Conservation (phyloP, 2,797 vertebrate species). For the Clarias platycephalus region DNA sequence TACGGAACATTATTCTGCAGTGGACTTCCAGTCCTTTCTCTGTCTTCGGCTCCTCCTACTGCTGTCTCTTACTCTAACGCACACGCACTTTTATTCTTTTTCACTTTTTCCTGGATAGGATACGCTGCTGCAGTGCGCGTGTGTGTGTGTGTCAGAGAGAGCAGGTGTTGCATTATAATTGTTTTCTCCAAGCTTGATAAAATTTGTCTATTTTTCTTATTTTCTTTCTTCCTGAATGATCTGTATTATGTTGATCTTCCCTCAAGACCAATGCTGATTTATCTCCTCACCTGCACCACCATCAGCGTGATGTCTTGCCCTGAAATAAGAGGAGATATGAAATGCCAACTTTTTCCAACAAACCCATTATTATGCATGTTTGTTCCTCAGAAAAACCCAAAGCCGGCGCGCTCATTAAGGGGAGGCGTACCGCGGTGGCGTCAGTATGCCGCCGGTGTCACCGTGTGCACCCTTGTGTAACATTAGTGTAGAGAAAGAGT, state of each 20-base stretch:
- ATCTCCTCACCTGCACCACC: neutral
- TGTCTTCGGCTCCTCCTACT: neutral
- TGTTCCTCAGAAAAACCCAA: neutral
- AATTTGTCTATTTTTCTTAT: neutral
- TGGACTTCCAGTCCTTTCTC: constrained; percentile 10
- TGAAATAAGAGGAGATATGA: no score
- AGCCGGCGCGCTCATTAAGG: neutral
- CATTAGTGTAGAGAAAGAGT: constrained; percentile 16
- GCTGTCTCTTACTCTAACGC: neutral
- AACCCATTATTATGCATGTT: neutral
- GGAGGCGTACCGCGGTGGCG: neutral
- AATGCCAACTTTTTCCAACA: neutral
- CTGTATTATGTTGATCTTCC: neutral
- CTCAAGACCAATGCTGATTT: neutral
- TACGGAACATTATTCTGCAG: neutral
- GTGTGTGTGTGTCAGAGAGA: neutral
- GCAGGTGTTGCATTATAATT: constrained; percentile 30
- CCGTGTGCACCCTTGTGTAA: constrained; percentile 35
- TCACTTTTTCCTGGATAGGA: neutral
- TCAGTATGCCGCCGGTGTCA: constrained; percentile 16
- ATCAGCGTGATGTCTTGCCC: neutral
- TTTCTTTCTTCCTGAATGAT: neutral
- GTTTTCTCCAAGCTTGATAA: constrained; percentile 5
- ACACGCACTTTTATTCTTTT: neutral
- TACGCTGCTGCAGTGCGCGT: neutral